phyloP scores from a whole-genome alignment of 2,797 vertebrate species.

The Malurus splendens region DNA sequence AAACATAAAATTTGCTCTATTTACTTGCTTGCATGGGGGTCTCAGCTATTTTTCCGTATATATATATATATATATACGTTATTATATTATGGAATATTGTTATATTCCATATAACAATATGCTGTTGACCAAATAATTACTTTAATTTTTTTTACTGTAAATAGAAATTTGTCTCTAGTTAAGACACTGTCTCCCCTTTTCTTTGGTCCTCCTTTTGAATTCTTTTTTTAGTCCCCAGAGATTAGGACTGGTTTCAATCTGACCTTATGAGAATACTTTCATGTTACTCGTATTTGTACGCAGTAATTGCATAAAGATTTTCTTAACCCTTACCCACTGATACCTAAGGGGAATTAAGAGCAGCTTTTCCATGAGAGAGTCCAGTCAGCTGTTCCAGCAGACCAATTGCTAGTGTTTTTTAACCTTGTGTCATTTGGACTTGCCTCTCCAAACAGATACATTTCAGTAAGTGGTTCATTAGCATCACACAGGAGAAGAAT shows the following conservation, averaged over 20 bases:
- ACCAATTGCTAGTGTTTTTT: conserved; percentile 65
- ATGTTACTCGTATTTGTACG: conserved; percentile 18
- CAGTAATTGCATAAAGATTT: conserved; percentile 26
- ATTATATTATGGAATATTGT: too few relatives aligned
- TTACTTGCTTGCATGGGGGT: background rate
- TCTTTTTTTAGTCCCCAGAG: background rate
- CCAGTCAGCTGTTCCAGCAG: conserved; percentile 26
- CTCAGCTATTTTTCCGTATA: background rate
- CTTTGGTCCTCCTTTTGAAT: background rate
- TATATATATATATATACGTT: too few relatives aligned
- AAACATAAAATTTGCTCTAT: background rate
- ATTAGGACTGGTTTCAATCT: conserved; percentile 13
- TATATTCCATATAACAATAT: too few relatives aligned
- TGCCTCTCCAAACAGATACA: conserved; percentile 63
- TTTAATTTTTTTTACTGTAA: background rate
- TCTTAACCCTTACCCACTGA: conserved; percentile 32
- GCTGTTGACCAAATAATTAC: background rate
- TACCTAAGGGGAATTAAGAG: conserved; percentile 36
- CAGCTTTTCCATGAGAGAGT: conserved; percentile 37
- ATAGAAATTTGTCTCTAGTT: background rate
- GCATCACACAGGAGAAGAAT: conserved; percentile 56
- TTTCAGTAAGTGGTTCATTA: conserved; percentile 75
- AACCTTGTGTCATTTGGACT: conserved; percentile 61
- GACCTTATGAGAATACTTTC: conserved; percentile 2
- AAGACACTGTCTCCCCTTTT: background rate